phyloP scores from a whole-genome alignment of 2,113 vertebrate genomes.

The Himantopus leucocephalus region DNA sequence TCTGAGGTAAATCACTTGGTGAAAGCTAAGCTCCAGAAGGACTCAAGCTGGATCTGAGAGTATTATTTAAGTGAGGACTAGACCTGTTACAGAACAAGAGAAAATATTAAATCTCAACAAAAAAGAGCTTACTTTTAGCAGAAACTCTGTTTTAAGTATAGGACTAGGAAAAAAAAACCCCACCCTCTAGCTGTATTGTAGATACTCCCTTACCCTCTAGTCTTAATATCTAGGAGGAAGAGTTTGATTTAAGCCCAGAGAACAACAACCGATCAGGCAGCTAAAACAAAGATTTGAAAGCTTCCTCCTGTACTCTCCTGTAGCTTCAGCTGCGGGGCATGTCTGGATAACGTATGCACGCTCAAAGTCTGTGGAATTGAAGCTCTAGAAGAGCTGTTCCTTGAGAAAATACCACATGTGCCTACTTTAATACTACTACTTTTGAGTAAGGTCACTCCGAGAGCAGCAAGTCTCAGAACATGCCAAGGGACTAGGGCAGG shows the following conservation, averaged over 20 bases:
- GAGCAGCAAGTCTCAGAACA: background rate
- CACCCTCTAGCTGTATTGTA: background rate
- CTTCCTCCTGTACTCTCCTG: background rate
- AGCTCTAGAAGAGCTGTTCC: background rate
- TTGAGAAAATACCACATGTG: background rate
- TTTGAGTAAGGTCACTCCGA: background rate
- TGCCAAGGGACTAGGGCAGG: background rate
- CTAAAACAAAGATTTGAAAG: background rate
- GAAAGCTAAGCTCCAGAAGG: background rate
- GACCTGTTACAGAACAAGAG: background rate
- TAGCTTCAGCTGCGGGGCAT: background rate
- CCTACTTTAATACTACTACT: background rate
- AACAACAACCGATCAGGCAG: background rate
- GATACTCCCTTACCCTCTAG: background rate
- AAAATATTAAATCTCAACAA: background rate
- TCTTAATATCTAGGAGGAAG: background rate
- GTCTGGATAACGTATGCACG: background rate
- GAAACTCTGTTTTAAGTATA: background rate
- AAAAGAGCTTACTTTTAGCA: background rate
- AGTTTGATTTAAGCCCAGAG: background rate
- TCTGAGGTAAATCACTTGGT: background rate
- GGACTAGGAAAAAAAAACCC: background rate
- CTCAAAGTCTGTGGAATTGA: background rate
- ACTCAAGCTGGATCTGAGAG: background rate
- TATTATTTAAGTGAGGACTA: background rate